phyloP scores from a whole-genome alignment of 2,113 vertebrate species.

The Sander lucioperca region DNA sequence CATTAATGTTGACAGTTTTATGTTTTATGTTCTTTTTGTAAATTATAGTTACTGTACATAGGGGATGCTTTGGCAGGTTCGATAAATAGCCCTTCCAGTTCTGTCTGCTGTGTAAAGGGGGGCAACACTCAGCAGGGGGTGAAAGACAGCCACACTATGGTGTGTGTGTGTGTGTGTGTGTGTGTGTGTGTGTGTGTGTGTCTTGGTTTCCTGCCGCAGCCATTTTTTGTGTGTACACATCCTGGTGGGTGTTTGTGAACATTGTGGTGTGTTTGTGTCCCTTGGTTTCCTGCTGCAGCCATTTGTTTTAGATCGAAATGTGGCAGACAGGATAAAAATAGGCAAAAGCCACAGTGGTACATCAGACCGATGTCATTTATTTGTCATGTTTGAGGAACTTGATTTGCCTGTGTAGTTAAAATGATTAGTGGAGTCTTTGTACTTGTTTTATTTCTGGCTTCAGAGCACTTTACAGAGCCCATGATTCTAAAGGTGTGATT shows the following conservation, averaged over 20 bases:
- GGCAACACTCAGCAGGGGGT: slow-evolving; percentile 59
- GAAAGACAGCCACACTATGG: slow-evolving; percentile 36
- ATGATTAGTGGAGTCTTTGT: slow-evolving; percentile 11
- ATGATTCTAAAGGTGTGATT: slow-evolving; percentile 32
- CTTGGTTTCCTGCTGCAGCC: slow-evolving; percentile 41
- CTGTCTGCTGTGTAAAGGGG: slow-evolving; percentile 47
- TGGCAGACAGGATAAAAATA: slow-evolving; percentile 78
- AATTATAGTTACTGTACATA: slow-evolving; percentile 25
- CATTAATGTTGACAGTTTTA: not conserved
- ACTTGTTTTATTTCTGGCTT: slow-evolving; percentile 12
- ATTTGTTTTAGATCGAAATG: slow-evolving; percentile 63
- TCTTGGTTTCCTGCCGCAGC: too few relatives aligned
- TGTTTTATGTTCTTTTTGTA: slow-evolving; percentile 13
- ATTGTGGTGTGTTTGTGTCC: slow-evolving; percentile 25
- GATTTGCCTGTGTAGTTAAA: slow-evolving; percentile 11
- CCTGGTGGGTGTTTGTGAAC: slow-evolving; percentile 36
- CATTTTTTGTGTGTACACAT: slow-evolving; percentile 46
- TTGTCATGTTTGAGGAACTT: slow-evolving; percentile 24
- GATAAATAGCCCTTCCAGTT: slow-evolving; percentile 35
- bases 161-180: slow-evolving; percentile 25
- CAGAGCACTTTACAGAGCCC: not conserved
- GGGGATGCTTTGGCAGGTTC: slow-evolving; percentile 34
- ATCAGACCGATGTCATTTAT: slow-evolving; percentile 26
- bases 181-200: slow-evolving; percentile 24
- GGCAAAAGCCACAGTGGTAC: slow-evolving; percentile 14